A percentile compares a stretch with the other conserved stretches of the same genome.
These are phyloP conservation scores for Sarotherodon lohbergeri DNA, from an alignment of 2,113 vertebrate genomes.

Conservation along the genomic window DNA sequence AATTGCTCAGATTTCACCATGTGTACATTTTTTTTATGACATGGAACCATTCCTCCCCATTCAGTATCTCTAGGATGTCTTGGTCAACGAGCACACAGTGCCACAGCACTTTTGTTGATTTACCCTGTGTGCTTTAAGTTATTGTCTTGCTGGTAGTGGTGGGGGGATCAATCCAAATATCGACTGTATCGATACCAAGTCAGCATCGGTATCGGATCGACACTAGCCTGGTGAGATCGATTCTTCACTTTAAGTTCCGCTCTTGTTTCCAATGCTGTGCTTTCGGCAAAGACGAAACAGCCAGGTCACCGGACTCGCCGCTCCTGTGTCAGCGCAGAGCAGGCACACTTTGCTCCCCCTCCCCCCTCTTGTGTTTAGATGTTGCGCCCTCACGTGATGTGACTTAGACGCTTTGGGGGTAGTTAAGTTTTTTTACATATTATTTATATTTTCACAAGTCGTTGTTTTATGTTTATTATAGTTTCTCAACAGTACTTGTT, in stretches of 20 bases:
- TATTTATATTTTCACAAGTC: not conserved
- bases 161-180: not conserved
- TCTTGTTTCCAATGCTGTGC: too few species aligned
- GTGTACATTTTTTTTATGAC: not conserved
- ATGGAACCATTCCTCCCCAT: not conserved
- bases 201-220: too few species aligned
- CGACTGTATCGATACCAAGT: too few species aligned
- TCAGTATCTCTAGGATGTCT: not conserved
- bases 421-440: not conserved
- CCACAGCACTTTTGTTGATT: not conserved
- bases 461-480: not conserved
- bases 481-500: not conserved
- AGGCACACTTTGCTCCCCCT: not conserved
- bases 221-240: too few species aligned
- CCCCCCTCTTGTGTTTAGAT: not conserved
- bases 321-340: not conserved
- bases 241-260: too few species aligned
- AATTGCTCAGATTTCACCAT: not conserved
- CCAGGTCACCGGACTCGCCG: not conserved
- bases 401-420: not conserved
- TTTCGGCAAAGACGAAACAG: too few species aligned
- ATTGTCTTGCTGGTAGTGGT: not conserved
- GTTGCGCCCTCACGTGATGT: not conserved
- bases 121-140: not conserved
- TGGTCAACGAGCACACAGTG: not conserved